Conservation (phyloP, 2,888 invertebrate species). For the Malthinus seriepunctatus region DNA sequence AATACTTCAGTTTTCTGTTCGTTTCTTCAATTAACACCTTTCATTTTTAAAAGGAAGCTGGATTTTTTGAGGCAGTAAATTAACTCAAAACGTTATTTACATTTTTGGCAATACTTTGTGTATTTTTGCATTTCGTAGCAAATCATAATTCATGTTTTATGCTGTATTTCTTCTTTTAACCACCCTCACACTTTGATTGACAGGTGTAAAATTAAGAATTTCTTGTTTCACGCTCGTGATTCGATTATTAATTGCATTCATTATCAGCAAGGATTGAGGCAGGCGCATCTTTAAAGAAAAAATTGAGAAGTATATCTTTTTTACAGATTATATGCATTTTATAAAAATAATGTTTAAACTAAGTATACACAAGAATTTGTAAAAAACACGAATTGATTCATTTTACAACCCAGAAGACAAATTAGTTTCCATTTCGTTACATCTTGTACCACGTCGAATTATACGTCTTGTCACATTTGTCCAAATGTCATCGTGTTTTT, state of each 20-base stretch:
- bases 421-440: constrained; percentile 19
- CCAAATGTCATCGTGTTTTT: constrained; percentile 14
- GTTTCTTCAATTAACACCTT: too few relatives aligned
- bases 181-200: constrained; percentile 18
- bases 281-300: neutral
- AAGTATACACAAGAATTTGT: neutral
- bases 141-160: too few relatives aligned
- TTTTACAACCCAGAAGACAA: constrained; percentile 1
- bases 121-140: too few relatives aligned
- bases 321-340: neutral
- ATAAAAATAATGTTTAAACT: neutral
- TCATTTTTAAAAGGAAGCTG: too few relatives aligned
- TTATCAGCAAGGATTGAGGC: neutral
- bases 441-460: constrained; percentile 13
- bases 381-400: neutral
- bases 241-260: constrained; percentile 13
- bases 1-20: too few relatives aligned
- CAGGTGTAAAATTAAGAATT: constrained; percentile 22
- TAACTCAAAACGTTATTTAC: too few relatives aligned
- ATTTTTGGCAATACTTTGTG: too few relatives aligned
- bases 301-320: neutral
- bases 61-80: too few relatives aligned
- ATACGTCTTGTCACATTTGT: constrained; percentile 14
- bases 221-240: constrained; percentile 10
- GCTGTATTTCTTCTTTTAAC: constrained; percentile 8